Evolutionary conservation across 92 coral and sea anemone genomes (phyloP), one percentile per base, ranked within the genome.

Genomic region (Phenganax stokvisi): DNA sequence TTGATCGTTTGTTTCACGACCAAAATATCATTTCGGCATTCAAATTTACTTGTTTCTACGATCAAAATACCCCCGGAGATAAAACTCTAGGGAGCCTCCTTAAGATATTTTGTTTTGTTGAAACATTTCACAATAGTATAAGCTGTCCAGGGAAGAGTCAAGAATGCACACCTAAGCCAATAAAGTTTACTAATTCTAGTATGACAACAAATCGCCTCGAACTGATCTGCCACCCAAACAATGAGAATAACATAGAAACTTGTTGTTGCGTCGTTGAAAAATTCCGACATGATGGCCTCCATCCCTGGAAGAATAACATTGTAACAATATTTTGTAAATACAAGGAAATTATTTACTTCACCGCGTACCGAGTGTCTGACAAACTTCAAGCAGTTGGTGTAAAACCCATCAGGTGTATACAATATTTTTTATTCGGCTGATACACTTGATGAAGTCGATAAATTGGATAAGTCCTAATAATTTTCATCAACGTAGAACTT

Each of bases 271-370:
- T 94, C 98, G 60, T 94, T 94, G 76, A 94, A 94, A 83, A 94
- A 94, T 87, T 94, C 98, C 0, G 98, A 94, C 98, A 94, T 94
- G 51, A 94, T 94, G 20, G 98, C 98, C 71, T 94, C 98, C 98
- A 94, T 94, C 55, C 98, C 98, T 94, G 27, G 47, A 37, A 37
- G 47, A 37, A 37, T 37, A 37, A 37, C 2, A 1, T 37, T 37
- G 47, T 5, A 37, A 37, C 47, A 37, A 37, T 37, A 37, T 37
- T 2, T 37, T 37, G 47, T 1, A 37, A 37, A 37, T 37, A 37
- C 47, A 37, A 37, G 47, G 47, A 37, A 37, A 37, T 37, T 37
- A 37, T 37, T 37, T 37, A 37, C 47, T 37, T 5, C 15, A 29
- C 15, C 52, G 57, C 57, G 57, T 9, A 53, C 37, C 17, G 81